Percentiles rank a stretch among this genome's conserved stretches.
phyloP scores from a whole-genome alignment of 1,140 invertebrate species.

The Bombus sylvicola region DNA sequence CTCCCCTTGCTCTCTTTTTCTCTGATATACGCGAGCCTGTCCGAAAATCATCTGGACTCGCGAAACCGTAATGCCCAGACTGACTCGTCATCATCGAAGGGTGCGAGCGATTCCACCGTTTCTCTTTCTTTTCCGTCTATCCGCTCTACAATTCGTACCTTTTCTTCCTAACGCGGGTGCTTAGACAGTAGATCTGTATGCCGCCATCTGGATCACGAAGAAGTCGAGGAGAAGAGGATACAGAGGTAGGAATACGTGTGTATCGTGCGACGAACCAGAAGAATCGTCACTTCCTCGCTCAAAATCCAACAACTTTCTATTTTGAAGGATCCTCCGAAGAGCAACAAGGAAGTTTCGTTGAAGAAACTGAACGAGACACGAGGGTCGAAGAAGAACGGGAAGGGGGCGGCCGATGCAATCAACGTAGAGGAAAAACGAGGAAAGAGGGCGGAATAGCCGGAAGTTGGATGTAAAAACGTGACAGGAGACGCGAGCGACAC shows the following conservation, averaged over 20 bases:
- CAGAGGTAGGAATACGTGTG: not conserved
- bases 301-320: not conserved
- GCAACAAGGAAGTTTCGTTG: not conserved
- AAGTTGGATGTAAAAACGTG: not conserved
- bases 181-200: not conserved
- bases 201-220: not conserved
- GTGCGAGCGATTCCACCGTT: not conserved
- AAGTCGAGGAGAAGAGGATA: not conserved
- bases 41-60: not conserved
- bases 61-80: slow-evolving; percentile 35
- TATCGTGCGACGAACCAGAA: slow-evolving; percentile 6
- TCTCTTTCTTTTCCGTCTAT: no score
- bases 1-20: no score
- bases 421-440: not conserved
- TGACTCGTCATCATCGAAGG: not conserved
- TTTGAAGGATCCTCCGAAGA: not conserved
- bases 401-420: not conserved
- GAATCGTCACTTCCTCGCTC: not conserved
- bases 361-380: slow-evolving; percentile 1
- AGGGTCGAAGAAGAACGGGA: not conserved
- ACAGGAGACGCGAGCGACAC: not conserved
- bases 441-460: not conserved
- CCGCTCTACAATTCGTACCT: not conserved
- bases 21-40: not conserved
- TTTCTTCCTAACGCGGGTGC: not conserved